Evolutionary conservation across 1,140 invertebrate genomes (phyloP).

Genomic region (Polypedilum vanderplanki): DNA sequence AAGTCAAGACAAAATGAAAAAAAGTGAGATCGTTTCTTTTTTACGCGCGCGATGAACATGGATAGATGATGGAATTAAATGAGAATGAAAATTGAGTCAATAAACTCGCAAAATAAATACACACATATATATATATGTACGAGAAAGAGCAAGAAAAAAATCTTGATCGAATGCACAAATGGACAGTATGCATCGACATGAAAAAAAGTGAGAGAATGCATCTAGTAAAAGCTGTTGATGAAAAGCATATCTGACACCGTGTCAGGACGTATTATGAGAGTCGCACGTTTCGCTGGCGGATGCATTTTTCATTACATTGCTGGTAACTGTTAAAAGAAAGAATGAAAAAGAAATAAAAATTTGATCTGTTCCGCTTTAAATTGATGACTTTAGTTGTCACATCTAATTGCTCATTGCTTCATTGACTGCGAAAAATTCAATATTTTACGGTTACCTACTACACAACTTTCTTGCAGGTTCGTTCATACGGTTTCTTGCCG

Average conservation of each 20-base stretch:
- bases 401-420: background rate
- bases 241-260: conserved; percentile 15
- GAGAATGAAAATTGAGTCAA: conserved; percentile 22
- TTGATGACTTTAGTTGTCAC: conserved; percentile 6
- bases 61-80: conserved; percentile 4
- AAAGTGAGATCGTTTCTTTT: background rate
- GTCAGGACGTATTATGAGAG: background rate
- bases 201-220: too few species aligned
- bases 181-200: background rate
- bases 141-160: background rate
- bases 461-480: background rate
- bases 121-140: background rate
- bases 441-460: conserved; percentile 11
- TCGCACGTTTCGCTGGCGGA: background rate
- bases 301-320: background rate
- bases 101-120: conserved; percentile 21
- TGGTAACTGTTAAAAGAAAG: background rate
- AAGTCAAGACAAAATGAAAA: background rate
- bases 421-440: background rate
- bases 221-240: background rate
- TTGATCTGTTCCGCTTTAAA: conserved; percentile 6
- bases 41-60: conserved; percentile 9
- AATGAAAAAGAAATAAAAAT: background rate
- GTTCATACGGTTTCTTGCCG: background rate
- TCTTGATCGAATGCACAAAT: conserved; percentile 22